These are phyloP conservation scores for Oikopleura dioica DNA, from an alignment of 23 tunicate species.

Conservation along the genomic window DNA sequence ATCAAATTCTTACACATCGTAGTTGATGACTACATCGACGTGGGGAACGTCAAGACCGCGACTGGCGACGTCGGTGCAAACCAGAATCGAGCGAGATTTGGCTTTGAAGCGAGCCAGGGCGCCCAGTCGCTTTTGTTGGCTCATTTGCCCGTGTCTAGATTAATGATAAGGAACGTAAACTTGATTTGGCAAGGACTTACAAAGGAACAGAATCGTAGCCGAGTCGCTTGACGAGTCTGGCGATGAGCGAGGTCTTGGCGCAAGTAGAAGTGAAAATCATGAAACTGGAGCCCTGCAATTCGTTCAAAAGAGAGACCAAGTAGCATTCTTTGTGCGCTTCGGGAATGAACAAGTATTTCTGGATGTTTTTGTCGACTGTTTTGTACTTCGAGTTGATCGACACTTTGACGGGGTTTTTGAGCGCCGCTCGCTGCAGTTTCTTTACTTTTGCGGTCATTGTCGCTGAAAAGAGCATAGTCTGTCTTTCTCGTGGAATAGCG, in stretches of 20 bases:
- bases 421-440: conserved; percentile 75
- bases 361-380: conserved; percentile 50
- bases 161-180: no score
- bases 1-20: no score
- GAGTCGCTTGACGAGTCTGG: conserved; percentile 34
- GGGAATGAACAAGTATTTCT: conserved; percentile 60
- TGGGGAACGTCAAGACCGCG: conserved; percentile 81
- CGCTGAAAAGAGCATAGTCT: conserved; percentile 67
- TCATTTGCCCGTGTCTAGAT: conserved; percentile 80
- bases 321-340: conserved; percentile 60
- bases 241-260: conserved; percentile 37
- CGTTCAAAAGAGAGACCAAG: conserved; percentile 48
- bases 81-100: conserved; percentile 31
- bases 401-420: conserved; percentile 54
- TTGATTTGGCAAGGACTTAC: no score
- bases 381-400: conserved; percentile 61
- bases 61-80: conserved; percentile 86
- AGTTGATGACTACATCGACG: conserved; percentile 62
- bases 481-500: conserved; percentile 57
- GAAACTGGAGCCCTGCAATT: conserved; percentile 48
- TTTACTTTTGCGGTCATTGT: conserved; percentile 86
- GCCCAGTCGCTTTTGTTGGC: conserved; percentile 75
- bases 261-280: conserved; percentile 64
- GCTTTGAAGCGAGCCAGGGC: conserved; percentile 55
- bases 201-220: conserved; percentile 35